phyloP scores from a whole-genome alignment of 1,140 invertebrate species.

The Cydia amplana region DNA sequence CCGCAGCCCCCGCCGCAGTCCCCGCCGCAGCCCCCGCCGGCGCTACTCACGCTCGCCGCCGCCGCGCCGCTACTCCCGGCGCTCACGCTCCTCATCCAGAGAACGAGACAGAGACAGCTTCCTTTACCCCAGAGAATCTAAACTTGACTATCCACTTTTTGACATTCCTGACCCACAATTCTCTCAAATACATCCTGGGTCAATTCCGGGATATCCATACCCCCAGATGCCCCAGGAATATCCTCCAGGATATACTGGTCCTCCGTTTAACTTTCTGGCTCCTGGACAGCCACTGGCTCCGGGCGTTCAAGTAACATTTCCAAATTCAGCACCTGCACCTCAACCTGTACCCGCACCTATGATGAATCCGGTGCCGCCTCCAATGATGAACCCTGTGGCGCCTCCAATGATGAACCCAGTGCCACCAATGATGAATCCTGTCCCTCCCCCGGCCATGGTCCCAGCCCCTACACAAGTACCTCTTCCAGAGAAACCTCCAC shows the following conservation, averaged over 20 bases:
- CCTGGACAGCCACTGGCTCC: not conserved
- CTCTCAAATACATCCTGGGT: conserved; percentile 35
- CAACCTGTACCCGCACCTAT: conserved; percentile 53
- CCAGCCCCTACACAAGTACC: conserved; percentile 47
- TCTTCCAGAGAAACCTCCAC: conserved; percentile 36
- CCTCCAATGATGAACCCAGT: conserved; percentile 36
- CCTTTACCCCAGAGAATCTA: conserved; percentile 53
- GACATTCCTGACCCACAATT: conserved; percentile 38
- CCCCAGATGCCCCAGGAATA: conserved; percentile 40
- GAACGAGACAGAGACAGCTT: conserved; percentile 47
- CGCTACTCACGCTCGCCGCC: conserved; percentile 35
- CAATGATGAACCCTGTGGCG: conserved; percentile 21
- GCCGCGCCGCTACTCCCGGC: conserved; percentile 5
- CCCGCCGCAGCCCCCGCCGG: conserved; percentile 37
- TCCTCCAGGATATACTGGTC: conserved; percentile 41
- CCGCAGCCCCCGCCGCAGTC: conserved; percentile 14
- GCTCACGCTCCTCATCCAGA: conserved; percentile 37
- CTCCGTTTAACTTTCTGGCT: conserved; percentile 49
- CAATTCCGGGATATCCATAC: conserved; percentile 47
- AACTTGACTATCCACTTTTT: conserved; percentile 34
- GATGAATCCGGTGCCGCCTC: conserved; percentile 30
- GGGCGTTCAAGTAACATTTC: not conserved
- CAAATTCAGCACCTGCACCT: conserved; percentile 41
- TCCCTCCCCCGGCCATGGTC: conserved; percentile 34
- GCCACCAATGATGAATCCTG: not conserved